Evolutionary conservation across 1,140 invertebrate genomes (phyloP).

Genomic region (Diorhabda carinulata): DNA sequence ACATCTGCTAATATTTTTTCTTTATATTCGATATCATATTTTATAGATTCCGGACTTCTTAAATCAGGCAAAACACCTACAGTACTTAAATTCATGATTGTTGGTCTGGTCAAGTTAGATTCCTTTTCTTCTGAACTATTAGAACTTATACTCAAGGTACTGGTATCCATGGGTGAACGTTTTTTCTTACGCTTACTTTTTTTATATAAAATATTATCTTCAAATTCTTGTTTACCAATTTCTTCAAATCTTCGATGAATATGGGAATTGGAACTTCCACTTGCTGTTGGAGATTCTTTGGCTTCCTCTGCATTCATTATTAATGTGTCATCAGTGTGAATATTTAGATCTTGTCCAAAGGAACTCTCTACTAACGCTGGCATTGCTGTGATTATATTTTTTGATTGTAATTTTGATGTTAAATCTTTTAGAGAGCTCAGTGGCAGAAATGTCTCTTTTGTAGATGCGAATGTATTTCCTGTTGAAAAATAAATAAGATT

Average conservation of each 20-base stretch:
- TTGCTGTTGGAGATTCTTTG: constrained; percentile 48
- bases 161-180: constrained; percentile 27
- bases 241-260: constrained; percentile 43
- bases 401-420: constrained; percentile 38
- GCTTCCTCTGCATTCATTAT: constrained; percentile 54
- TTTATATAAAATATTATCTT: constrained; percentile 55
- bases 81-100: constrained; percentile 48
- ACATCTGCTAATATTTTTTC: constrained; percentile 54
- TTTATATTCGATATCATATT: constrained; percentile 54
- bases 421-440: constrained; percentile 38
- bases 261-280: constrained; percentile 26
- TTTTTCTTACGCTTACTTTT: constrained; percentile 48
- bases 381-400: constrained; percentile 35
- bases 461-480: constrained; percentile 24
- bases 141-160: constrained; percentile 30
- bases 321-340: constrained; percentile 45
- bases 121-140: constrained; percentile 37
- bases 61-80: constrained; percentile 48
- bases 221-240: constrained; percentile 54
- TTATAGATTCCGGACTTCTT: constrained; percentile 52
- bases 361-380: constrained; percentile 30
- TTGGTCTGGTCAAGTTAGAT: constrained; percentile 31
- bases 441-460: constrained; percentile 30
- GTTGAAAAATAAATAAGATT: constrained; percentile 5
- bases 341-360: constrained; percentile 26